phyloP scores from a whole-genome alignment of 2,797 vertebrate genomes.

The Scolopax bukidnonensis region DNA sequence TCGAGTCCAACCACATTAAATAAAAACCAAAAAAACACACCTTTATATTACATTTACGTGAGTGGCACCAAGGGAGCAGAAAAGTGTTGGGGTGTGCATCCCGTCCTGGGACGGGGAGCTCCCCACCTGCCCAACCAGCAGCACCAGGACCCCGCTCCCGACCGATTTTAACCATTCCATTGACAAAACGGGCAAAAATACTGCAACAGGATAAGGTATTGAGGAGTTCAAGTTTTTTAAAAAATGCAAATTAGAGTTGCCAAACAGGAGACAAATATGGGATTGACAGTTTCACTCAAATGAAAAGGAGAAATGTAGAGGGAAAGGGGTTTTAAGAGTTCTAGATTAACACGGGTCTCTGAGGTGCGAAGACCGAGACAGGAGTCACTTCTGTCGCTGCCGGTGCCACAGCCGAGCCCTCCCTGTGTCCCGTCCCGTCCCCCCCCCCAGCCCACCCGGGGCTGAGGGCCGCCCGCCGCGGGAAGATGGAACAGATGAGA shows the following conservation, averaged over 20 bases:
- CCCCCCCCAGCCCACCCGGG: no score
- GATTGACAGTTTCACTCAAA: accelerated
- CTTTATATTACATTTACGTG: accelerated
- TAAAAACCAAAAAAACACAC: no score
- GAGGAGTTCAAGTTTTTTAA: background rate
- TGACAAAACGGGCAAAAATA: background rate
- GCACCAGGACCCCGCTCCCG: accelerated
- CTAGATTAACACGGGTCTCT: accelerated
- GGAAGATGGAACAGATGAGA: accelerated
- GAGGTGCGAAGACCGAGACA: accelerated
- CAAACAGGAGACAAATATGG: no score
- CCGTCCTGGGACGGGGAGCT: accelerated
- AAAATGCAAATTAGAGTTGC: background rate
- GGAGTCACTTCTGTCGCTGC: no score
- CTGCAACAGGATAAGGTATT: accelerated
- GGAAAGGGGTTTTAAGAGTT: background rate
- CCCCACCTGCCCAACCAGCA: background rate
- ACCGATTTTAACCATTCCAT: accelerated
- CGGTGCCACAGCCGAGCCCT: accelerated
- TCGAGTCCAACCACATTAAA: no score
- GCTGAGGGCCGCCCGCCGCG: no score
- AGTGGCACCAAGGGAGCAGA: accelerated
- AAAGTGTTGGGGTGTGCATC: accelerated
- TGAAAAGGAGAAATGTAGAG: accelerated
- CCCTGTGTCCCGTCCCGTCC: background rate